Evolutionary conservation across 2,888 invertebrate genomes (phyloP).

Genomic region (Heteropelma amictum): DNA sequence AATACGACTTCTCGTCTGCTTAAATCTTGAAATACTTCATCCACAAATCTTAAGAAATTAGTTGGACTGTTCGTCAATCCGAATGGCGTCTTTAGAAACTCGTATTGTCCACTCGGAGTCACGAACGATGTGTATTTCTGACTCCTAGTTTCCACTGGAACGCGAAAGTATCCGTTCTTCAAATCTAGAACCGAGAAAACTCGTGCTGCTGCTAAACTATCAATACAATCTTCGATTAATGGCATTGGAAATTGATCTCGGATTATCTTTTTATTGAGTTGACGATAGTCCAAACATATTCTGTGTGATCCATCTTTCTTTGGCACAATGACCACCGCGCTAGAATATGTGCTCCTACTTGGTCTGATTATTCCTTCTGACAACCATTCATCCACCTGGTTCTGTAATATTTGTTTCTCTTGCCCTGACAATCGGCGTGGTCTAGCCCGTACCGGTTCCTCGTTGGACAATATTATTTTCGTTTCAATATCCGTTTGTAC

Average conservation of each 20-base stretch:
- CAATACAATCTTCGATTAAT: too few relatives aligned
- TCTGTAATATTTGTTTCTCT: constrained; percentile 60
- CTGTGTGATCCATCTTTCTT: constrained; percentile 57
- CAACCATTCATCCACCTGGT: constrained; percentile 64
- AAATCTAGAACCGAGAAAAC: too few relatives aligned
- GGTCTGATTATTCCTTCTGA: constrained; percentile 61
- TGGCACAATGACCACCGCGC: constrained; percentile 59
- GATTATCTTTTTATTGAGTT: constrained; percentile 61
- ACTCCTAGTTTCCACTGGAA: too few relatives aligned
- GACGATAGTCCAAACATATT: constrained; percentile 72
- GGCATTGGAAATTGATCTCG: too few relatives aligned
- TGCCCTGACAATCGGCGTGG: constrained; percentile 56
- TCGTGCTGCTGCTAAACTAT: too few relatives aligned
- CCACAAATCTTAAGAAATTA: constrained; percentile 48
- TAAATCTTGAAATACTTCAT: constrained; percentile 44
- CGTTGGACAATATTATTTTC: constrained; percentile 8
- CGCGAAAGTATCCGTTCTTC: too few relatives aligned
- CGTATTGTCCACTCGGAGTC: constrained; percentile 56
- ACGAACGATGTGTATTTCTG: too few relatives aligned
- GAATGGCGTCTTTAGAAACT: constrained; percentile 55
- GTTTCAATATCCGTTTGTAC: not conserved
- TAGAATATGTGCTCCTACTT: constrained; percentile 65
- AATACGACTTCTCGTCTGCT: constrained; percentile 13
- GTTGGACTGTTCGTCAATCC: constrained; percentile 45
- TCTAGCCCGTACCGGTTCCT: constrained; percentile 57